These are phyloP conservation scores for Drosophila silvestris DNA, from an alignment of 2,888 invertebrate genomes.

Conservation along the genomic window DNA sequence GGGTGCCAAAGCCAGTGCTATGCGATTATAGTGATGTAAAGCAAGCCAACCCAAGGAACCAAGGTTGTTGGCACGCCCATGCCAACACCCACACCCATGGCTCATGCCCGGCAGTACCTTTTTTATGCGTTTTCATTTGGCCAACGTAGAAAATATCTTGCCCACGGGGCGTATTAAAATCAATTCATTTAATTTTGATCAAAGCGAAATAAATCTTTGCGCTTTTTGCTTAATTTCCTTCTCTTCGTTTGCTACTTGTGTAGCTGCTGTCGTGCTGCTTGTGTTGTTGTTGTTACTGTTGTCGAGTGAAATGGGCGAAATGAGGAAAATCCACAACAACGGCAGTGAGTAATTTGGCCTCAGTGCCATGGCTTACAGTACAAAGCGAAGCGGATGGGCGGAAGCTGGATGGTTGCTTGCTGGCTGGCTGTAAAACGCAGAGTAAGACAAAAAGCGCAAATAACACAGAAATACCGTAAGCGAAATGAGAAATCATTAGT, in stretches of 20 bases:
- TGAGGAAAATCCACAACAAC: slow-evolving; percentile 75
- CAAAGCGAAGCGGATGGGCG: slow-evolving; percentile 5
- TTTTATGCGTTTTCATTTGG: slow-evolving; percentile 80
- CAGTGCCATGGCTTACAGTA: slow-evolving; percentile 38
- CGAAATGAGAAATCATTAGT: slow-evolving; percentile 81
- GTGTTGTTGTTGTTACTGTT: slow-evolving; percentile 17
- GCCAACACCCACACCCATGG: background rate
- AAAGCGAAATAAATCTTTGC: slow-evolving; percentile 80
- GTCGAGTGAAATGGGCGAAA: slow-evolving; percentile 48
- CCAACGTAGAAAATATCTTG: slow-evolving; percentile 77
- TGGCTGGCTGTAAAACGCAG: slow-evolving; percentile 59
- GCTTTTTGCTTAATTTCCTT: slow-evolving; percentile 79
- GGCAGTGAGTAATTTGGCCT: slow-evolving; percentile 76
- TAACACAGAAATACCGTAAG: slow-evolving; percentile 76
- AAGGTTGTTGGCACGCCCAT: slow-evolving; percentile 49
- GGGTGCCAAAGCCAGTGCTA: slow-evolving; percentile 27
- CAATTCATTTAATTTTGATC: slow-evolving; percentile 81
- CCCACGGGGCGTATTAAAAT: slow-evolving; percentile 81
- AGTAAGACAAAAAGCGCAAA: slow-evolving; percentile 80
- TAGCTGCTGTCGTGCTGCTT: slow-evolving; percentile 7
- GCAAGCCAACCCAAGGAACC: slow-evolving; percentile 33
- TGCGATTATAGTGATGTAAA: slow-evolving; percentile 57
- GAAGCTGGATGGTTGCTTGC: background rate
- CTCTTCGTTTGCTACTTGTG: slow-evolving; percentile 47
- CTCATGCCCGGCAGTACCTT: slow-evolving; percentile 26